Conservation (phyloP, 2,888 invertebrate species). For the Drosophila nr. perissopoda region DNA sequence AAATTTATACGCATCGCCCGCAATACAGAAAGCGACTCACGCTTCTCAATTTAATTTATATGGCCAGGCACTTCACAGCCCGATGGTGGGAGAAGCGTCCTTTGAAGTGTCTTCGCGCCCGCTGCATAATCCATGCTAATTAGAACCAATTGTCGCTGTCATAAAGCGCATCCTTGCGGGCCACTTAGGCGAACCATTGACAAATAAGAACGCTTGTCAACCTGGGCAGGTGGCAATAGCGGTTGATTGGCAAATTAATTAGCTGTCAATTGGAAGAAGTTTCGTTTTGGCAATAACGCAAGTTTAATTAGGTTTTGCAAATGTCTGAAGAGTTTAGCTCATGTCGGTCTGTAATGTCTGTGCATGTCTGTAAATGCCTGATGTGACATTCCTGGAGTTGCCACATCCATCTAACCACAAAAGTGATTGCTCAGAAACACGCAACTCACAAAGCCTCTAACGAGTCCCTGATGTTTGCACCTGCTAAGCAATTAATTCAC, state of each 20-base stretch:
- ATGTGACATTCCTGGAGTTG: constrained; percentile 13
- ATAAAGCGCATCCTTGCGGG: constrained; percentile 59
- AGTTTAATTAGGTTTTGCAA: constrained; percentile 63
- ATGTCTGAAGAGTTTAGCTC: constrained; percentile 6
- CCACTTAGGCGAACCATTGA: constrained; percentile 47
- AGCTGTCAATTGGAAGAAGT: constrained; percentile 70
- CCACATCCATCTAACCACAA: constrained; percentile 52
- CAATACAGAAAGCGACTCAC: constrained; percentile 53
- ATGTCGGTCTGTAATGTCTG: not conserved
- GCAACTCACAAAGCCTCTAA: constrained; percentile 29
- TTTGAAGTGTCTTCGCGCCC: constrained; percentile 19
- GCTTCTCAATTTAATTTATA: constrained; percentile 63
- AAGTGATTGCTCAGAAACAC: constrained; percentile 32
- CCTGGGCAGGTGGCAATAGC: constrained; percentile 30
- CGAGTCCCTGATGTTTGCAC: constrained; percentile 12
- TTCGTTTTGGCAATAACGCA: constrained; percentile 34
- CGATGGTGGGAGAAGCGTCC: not conserved
- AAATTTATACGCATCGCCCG: constrained; percentile 58
- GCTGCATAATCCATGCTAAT: constrained; percentile 62
- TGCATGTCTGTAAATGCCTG: not conserved
- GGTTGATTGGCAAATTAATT: constrained; percentile 68
- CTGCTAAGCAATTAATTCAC: constrained; percentile 7
- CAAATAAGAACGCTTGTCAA: constrained; percentile 36
- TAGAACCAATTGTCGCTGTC: constrained; percentile 68
- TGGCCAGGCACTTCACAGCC: constrained; percentile 5